These are phyloP conservation scores for Macropus fuliginosus DNA, from an alignment of 2,797 vertebrate genomes.

Conservation along the genomic window DNA sequence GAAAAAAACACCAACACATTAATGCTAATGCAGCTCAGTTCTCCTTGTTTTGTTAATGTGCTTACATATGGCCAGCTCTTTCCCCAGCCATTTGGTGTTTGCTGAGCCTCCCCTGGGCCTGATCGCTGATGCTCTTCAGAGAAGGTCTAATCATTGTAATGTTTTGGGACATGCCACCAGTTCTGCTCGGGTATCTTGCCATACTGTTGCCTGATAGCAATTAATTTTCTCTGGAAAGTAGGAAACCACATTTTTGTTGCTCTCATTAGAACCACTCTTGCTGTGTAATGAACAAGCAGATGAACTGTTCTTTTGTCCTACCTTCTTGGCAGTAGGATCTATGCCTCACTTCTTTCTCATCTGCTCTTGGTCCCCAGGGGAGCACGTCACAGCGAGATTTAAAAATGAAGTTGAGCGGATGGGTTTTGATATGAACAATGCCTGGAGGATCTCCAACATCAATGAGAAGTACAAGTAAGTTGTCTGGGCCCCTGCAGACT, in stretches of 20 bases:
- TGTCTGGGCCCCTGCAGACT: slow-evolving; percentile 35
- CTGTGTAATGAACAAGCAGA: neutral
- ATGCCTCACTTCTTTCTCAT: slow-evolving; percentile 61
- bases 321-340: slow-evolving; percentile 26
- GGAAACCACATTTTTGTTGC: neutral
- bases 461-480: slow-evolving; percentile 98
- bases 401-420: slow-evolving; percentile 98
- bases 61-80: neutral
- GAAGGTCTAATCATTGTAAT: neutral
- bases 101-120: slow-evolving; percentile 19
- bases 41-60: slow-evolving; percentile 11
- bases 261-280: neutral
- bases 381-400: slow-evolving; percentile 96
- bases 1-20: slow-evolving; percentile 35
- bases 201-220: neutral
- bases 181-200: neutral
- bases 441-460: slow-evolving; percentile 98
- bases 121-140: neutral
- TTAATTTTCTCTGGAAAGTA: slow-evolving; percentile 37
- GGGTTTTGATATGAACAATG: slow-evolving; percentile 98
- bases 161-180: neutral
- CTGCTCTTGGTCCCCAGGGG: slow-evolving; percentile 86
- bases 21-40: neutral
- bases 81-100: neutral
- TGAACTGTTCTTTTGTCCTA: slow-evolving; percentile 52